phyloP scores from a whole-genome alignment of 2,113 vertebrate genomes.

The Emydocephalus ijimae region DNA sequence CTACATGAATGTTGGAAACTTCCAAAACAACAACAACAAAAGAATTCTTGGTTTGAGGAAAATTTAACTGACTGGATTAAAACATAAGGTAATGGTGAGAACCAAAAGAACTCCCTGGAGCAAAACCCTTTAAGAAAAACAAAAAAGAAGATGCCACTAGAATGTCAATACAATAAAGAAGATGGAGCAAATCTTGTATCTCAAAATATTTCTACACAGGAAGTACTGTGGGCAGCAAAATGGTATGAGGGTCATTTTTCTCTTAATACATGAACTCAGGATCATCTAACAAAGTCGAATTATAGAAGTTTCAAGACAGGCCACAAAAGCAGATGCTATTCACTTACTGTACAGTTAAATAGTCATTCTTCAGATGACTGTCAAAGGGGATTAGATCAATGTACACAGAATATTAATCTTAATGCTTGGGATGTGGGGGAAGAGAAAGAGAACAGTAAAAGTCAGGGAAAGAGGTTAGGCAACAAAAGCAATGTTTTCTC shows the following conservation, averaged over 20 bases:
- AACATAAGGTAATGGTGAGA: not conserved
- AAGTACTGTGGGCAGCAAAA: not conserved
- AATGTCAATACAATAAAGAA: too few relatives aligned
- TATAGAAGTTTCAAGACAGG: not conserved
- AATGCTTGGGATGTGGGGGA: not conserved
- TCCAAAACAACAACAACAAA: not conserved
- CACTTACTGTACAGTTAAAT: not conserved
- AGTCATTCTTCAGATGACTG: not conserved
- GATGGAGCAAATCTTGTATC: not conserved
- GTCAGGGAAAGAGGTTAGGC: fast-evolving
- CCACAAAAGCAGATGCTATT: not conserved
- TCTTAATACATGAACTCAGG: not conserved
- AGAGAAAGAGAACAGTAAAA: not conserved
- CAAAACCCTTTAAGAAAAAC: not conserved
- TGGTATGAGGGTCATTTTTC: not conserved
- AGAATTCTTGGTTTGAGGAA: not conserved
- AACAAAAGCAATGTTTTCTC: not conserved
- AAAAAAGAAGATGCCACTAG: not conserved
- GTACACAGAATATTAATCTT: not conserved
- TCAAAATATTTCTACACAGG: not conserved
- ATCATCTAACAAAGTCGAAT: not conserved
- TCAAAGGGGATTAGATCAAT: not conserved
- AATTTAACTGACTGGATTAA: not conserved
- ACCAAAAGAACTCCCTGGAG: not conserved
- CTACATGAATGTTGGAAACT: not conserved